phyloP scores from a whole-genome alignment of 2,888 invertebrate genomes.

The Agrochola lota region DNA sequence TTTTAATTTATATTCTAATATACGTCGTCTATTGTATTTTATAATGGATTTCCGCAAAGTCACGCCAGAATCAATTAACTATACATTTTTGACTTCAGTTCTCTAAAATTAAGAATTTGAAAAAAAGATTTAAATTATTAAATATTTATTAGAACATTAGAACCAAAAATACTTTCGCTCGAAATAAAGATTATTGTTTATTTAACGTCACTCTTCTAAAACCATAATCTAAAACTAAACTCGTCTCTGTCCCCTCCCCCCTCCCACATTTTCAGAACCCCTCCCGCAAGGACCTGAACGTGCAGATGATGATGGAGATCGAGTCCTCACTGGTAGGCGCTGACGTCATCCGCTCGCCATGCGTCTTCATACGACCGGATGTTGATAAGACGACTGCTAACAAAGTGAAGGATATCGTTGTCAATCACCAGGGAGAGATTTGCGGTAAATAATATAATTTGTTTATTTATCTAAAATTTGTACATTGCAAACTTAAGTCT shows the following conservation, averaged over 20 bases:
- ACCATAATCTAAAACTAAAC: slow-evolving; percentile 66
- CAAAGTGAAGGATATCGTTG: slow-evolving; percentile 96
- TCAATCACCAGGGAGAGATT: slow-evolving; percentile 95
- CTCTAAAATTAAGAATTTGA: not conserved
- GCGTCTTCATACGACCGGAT: slow-evolving; percentile 95
- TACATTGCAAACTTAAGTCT: not conserved
- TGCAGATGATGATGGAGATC: slow-evolving; percentile 97
- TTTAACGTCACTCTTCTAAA: not conserved
- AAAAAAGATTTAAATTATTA: not conserved
- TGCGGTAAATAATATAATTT: slow-evolving; percentile 80
- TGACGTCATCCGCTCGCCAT: slow-evolving; percentile 94
- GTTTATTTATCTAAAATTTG: not conserved
- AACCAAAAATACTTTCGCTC: slow-evolving; percentile 3
- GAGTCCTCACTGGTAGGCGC: slow-evolving; percentile 96
- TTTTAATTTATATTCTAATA: no score
- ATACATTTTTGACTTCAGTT: not conserved
- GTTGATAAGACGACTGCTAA: slow-evolving; percentile 95
- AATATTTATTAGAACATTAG: not conserved
- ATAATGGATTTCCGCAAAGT: no score
- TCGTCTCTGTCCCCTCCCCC: slow-evolving; percentile 68
- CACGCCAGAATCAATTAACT: no score
- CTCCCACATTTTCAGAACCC: slow-evolving; percentile 93
- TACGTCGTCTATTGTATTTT: no score
- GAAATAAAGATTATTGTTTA: not conserved
- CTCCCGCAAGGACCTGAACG: slow-evolving; percentile 96